These are phyloP conservation scores for Hermatobates lingyangjiaoensis DNA, from an alignment of 1,140 invertebrate species.

Conservation along the genomic window DNA sequence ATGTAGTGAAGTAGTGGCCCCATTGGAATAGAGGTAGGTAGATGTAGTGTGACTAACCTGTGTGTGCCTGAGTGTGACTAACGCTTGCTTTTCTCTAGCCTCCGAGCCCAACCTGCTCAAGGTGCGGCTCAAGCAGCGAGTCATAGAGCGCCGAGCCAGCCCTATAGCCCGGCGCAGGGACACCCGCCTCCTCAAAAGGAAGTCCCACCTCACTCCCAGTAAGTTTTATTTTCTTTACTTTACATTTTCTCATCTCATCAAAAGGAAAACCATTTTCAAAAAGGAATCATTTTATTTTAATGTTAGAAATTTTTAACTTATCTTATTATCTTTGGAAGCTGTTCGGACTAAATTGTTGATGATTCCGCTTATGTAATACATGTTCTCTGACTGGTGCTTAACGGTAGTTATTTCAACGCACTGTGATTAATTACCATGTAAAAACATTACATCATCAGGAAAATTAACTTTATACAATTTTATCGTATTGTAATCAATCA, in stretches of 20 bases:
- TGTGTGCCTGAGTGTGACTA: too few species aligned
- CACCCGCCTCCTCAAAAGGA: constrained; percentile 53
- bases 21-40: too few species aligned
- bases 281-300: neutral
- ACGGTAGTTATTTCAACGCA: too few species aligned
- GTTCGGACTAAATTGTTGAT: neutral
- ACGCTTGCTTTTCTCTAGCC: constrained; percentile 40
- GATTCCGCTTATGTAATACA: neutral
- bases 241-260: neutral
- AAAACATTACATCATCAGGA: too few species aligned
- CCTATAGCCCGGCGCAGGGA: constrained; percentile 71
- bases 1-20: too few species aligned
- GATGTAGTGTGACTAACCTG: too few species aligned
- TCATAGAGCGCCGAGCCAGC: constrained; percentile 72
- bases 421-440: too few species aligned
- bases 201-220: constrained; percentile 48
- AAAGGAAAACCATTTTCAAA: neutral
- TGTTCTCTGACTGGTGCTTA: too few species aligned
- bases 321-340: neutral
- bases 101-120: constrained; percentile 95
- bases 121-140: constrained; percentile 86
- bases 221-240: neutral
- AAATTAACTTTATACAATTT: too few species aligned
- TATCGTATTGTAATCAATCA: too few species aligned
- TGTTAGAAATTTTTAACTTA: neutral